Evolutionary conservation across 2,797 vertebrate species (phyloP).

Genomic region (Oryzias sinensis): DNA sequence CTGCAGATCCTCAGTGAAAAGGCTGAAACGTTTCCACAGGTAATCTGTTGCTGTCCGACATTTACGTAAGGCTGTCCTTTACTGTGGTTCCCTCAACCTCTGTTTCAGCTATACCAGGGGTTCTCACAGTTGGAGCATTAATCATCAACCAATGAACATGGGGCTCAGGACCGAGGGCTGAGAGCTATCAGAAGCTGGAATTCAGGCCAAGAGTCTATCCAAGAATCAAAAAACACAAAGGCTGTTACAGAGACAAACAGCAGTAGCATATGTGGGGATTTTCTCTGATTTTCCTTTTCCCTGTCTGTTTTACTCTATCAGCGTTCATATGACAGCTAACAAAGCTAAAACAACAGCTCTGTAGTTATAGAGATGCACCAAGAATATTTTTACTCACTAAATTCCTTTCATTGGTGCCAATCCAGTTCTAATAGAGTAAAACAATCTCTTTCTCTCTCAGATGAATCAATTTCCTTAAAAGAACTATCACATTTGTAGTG

Average conservation of each 20-base stretch:
- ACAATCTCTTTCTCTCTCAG: constrained; percentile 1
- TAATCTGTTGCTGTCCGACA: constrained; percentile 77
- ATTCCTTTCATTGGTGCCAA: constrained; percentile 30
- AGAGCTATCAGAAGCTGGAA: constrained; percentile 41
- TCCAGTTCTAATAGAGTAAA: constrained; percentile 20
- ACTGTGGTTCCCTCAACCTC: constrained; percentile 50
- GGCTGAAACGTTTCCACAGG: constrained; percentile 68
- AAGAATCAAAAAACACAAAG: constrained; percentile 44
- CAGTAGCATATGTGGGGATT: constrained; percentile 42
- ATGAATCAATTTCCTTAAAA: constrained; percentile 5
- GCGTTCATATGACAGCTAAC: constrained; percentile 67
- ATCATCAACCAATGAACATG: constrained; percentile 49
- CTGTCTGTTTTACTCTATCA: constrained; percentile 8
- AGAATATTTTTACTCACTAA: constrained; percentile 30
- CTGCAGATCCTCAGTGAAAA: constrained; percentile 80
- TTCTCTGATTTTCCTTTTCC: constrained; percentile 30
- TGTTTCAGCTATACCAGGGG: constrained; percentile 57
- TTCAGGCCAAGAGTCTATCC: constrained; percentile 51
- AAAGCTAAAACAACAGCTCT: constrained; percentile 51
- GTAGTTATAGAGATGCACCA: constrained; percentile 43
- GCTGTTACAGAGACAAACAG: constrained; percentile 64
- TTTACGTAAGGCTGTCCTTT: constrained; percentile 61
- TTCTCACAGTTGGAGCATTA: constrained; percentile 56
- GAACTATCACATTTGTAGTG: constrained; percentile 7
- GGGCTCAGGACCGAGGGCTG: constrained; percentile 55